Conservation (phyloP, 2,888 invertebrate genomes). For the Liposcelis brunnea region DNA sequence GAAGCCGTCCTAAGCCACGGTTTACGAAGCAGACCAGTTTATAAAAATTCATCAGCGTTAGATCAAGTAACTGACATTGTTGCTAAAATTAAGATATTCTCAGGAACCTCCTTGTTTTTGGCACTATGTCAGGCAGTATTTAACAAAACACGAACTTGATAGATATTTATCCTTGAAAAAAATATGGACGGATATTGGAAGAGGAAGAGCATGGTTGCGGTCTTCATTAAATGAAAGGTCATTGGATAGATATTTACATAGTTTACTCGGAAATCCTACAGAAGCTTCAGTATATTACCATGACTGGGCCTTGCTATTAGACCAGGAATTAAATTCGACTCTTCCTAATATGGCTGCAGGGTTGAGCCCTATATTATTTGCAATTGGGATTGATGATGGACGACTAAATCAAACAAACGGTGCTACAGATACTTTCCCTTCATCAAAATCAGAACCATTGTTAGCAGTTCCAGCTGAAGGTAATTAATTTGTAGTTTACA, state of each 20-base stretch:
- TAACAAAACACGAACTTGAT: conserved; percentile 77
- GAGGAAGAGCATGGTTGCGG: conserved; percentile 76
- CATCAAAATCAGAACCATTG: conserved; percentile 39
- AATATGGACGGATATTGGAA: conserved; percentile 55
- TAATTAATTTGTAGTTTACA: too few species aligned
- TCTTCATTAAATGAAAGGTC: conserved; percentile 83
- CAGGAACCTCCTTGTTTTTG: conserved; percentile 32
- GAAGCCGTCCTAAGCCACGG: conserved; percentile 67
- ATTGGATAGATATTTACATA: conserved; percentile 62
- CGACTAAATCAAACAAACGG: conserved; percentile 48
- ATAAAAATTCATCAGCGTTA: conserved; percentile 21
- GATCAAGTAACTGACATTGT: conserved; percentile 2
- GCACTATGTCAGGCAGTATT: conserved; percentile 57
- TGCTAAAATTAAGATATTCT: not conserved
- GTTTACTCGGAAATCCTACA: conserved; percentile 45
- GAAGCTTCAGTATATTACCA: conserved; percentile 56
- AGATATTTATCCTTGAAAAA: conserved; percentile 54
- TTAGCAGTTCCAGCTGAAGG: conserved; percentile 50
- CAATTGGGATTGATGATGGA: conserved; percentile 74
- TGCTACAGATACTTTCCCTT: conserved; percentile 25
- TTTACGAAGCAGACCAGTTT: conserved; percentile 35
- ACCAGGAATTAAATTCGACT: conserved; percentile 58
- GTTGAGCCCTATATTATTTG: conserved; percentile 78
- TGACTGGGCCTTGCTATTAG: conserved; percentile 66
- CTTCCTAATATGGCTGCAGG: conserved; percentile 76